Percentiles rank a stretch among this genome's conserved stretches.
Conservation (phyloP, 2,113 vertebrate genomes). For the Tylochromis polylepis region DNA sequence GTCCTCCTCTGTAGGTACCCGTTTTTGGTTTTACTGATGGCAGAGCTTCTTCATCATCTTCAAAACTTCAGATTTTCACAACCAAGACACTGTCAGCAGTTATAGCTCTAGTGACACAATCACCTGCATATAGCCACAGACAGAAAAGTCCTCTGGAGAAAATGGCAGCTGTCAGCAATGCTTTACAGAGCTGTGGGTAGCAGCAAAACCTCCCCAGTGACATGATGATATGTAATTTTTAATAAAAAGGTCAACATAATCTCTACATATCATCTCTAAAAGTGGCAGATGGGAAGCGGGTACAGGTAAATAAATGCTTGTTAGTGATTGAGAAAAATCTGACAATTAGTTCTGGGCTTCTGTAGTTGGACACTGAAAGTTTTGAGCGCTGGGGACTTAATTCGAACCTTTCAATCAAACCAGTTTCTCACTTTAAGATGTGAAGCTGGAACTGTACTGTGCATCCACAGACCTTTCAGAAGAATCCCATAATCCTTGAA, state of each 20-base stretch:
- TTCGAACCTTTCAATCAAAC: accelerated
- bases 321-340: too few species aligned
- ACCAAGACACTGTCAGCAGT: not conserved
- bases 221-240: not conserved
- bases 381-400: not conserved
- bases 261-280: not conserved
- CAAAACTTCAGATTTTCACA: not conserved
- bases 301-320: not conserved
- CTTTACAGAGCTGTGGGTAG: not conserved
- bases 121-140: not conserved
- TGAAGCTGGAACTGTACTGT: not conserved
- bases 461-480: not conserved
- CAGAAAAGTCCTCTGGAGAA: not conserved
- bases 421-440: not conserved
- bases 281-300: not conserved
- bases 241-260: not conserved
- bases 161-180: not conserved
- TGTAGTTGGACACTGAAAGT: not conserved
- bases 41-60: not conserved
- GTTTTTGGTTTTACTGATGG: not conserved
- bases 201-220: not conserved
- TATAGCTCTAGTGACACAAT: not conserved
- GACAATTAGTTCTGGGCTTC: not conserved
- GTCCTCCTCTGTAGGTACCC: accelerated
- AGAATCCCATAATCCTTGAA: not conserved